Conservation (phyloP, 2,113 vertebrate genomes). For the Plectropomus leopardus region DNA sequence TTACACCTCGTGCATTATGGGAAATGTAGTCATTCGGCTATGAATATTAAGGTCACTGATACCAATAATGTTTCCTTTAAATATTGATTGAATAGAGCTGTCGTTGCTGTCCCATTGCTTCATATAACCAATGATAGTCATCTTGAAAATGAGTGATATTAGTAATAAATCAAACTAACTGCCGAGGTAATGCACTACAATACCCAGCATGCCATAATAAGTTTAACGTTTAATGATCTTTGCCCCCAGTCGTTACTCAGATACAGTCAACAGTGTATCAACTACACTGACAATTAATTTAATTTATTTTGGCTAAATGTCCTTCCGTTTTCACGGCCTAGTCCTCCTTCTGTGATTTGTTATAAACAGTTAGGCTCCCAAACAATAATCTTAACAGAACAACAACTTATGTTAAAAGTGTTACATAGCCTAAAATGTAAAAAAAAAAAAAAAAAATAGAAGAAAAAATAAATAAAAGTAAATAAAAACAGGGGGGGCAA, state of each 20-base stretch:
- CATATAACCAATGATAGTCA: rapidly evolving
- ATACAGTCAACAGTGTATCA: neutral
- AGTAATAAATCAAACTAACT: rapidly evolving
- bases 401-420: too few relatives aligned
- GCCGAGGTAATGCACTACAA: constrained; percentile 16
- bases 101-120: rapidly evolving
- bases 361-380: too few relatives aligned
- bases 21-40: constrained; percentile 32
- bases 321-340: too few relatives aligned
- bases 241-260: neutral
- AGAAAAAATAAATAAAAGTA: too few relatives aligned
- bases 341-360: too few relatives aligned
- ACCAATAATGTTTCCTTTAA: neutral
- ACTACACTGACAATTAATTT: neutral
- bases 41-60: too few relatives aligned
- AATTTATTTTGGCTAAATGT: too few relatives aligned
- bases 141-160: rapidly evolving
- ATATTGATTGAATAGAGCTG: rapidly evolving
- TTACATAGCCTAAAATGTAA: too few relatives aligned
- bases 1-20: constrained; percentile 52
- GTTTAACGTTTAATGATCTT: constrained; percentile 29
- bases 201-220: constrained; percentile 41
- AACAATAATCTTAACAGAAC: too few relatives aligned
- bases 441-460: too few relatives aligned
- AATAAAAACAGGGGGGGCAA: too few relatives aligned